A percentile compares a stretch with the other conserved stretches of the same genome.
Conservation (phyloP, 2,888 invertebrate genomes). For the Lycia hirtaria region DNA sequence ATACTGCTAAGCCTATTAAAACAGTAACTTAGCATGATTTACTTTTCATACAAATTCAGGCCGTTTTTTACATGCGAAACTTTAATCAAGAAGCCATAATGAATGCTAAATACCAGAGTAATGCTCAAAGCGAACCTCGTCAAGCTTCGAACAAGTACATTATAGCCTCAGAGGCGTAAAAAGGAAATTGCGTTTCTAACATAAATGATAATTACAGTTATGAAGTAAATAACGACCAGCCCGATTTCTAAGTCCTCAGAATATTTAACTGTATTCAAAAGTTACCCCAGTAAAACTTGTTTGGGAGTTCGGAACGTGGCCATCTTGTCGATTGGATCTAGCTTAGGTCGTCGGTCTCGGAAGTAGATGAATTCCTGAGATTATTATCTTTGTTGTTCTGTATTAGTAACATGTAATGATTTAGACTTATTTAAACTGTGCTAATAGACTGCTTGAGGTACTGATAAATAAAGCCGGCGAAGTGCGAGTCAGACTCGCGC, state of each 20-base stretch:
- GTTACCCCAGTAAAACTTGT: conserved; percentile 33
- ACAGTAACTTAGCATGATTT: conserved; percentile 23
- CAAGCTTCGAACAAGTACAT: conserved; percentile 25
- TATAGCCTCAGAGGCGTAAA: conserved; percentile 48
- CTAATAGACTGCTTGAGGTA: background rate
- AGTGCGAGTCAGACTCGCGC: too few relatives aligned
- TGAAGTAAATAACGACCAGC: conserved; percentile 41
- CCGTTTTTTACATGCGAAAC: conserved; percentile 18
- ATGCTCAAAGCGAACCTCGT: conserved; percentile 38
- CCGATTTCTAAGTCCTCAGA: conserved; percentile 56
- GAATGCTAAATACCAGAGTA: conserved; percentile 29
- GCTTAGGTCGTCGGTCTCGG: conserved; percentile 46
- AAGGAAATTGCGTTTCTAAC: conserved; percentile 64
- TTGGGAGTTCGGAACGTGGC: conserved; percentile 37
- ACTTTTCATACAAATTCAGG: conserved; percentile 25
- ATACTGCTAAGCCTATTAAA: conserved; percentile 15
- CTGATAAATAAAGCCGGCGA: background rate
- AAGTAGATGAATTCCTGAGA: conserved; percentile 29
- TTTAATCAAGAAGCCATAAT: conserved; percentile 20
- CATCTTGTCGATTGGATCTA: conserved; percentile 37
- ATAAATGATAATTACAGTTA: conserved; percentile 61
- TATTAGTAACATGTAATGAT: conserved; percentile 3
- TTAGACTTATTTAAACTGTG: conserved; percentile 4
- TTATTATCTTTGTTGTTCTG: conserved; percentile 1
- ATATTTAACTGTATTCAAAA: conserved; percentile 53